Conservation (phyloP, 2,113 vertebrate genomes). For the Scalopus aquaticus region DNA sequence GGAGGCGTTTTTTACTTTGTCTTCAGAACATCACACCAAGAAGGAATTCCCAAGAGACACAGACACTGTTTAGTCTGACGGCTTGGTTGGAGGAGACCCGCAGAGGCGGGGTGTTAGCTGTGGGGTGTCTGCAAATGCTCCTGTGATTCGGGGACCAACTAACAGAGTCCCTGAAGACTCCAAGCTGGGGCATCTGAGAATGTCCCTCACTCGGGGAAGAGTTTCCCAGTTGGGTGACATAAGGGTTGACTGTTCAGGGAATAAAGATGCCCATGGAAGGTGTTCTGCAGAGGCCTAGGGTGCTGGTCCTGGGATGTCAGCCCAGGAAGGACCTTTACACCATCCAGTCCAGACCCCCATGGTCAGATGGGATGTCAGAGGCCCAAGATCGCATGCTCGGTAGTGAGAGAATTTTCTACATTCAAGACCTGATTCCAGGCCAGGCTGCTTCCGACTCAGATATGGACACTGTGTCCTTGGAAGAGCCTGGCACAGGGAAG, state of each 20-base stretch:
- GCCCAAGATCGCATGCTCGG: not conserved
- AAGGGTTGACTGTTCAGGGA: not conserved
- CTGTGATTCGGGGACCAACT: accelerated
- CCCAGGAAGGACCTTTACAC: not conserved
- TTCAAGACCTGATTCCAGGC: not conserved
- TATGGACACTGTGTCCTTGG: too few relatives aligned
- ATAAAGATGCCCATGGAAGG: not conserved
- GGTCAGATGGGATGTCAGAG: too few relatives aligned
- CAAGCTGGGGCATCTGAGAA: accelerated
- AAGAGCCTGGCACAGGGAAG: too few relatives aligned
- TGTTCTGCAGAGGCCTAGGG: not conserved
- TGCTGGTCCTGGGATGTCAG: not conserved
- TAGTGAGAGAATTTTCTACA: not conserved
- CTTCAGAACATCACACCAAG: not conserved
- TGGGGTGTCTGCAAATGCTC: not conserved
- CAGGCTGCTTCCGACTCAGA: not conserved
- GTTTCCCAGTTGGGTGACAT: not conserved
- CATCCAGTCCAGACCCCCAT: not conserved
- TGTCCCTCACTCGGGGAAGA: not conserved
- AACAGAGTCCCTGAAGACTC: too few relatives aligned
- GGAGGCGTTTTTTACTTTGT: not conserved
- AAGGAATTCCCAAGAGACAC: not conserved
- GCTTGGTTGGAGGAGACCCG: not conserved
- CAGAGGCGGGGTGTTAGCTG: not conserved
- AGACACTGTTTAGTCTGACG: not conserved